Base-by-base conservation (phyloP, 2,888 invertebrate genomes). In the Augochlorella aurata region DNA sequence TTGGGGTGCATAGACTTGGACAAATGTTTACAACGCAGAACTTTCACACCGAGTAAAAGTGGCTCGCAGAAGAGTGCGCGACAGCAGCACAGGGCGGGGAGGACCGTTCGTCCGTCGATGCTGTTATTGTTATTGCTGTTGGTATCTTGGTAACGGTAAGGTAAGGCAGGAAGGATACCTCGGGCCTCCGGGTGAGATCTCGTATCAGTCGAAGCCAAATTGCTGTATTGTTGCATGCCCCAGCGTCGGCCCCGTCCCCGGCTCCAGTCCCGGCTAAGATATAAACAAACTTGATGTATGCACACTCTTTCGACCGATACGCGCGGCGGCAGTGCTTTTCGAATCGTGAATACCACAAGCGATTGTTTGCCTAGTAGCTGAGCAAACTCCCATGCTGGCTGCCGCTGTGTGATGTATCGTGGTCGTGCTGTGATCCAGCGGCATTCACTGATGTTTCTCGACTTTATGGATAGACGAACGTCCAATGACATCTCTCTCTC, bases 221-320 rank as follows among this genome's bases (percentile, higher is more conserved):
- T 91, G 90, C 90, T 83, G 88, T 85, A 90, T 91, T 91, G 91
- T 90, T 89, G 87, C 84, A 77, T 84, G 79, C 63, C 58, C 73
- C 65, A 79, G 81, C 79, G 38, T 38, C 38, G 38, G 38, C 38
- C 38, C 38, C 38, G 38, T 38, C 38, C 38, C 38, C 5, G 38
- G 38, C 3, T 4, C 3, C 38, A 38, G 38, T 38, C 81, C 79
- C 76, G 71, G 58, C 79, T 75, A 81, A 72, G 80, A 83, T 85
- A 88, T 84, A 90, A 90, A 88, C 85, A 88, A 82, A 84, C 82
- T 82, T 90, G 90, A 89, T 88, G 82, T 87, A 88, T 87, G 88
- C 82, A 79, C 75, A 81, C 84, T 81, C 67, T 82, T 89, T 78
- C 67, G 66, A 65, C 77, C 63, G 63, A 52, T 79, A 66, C 63